Percentiles rank a stretch among this genome's conserved stretches.
Conservation (phyloP, 2,888 invertebrate genomes). For the Nephrocerus scutellatus region DNA sequence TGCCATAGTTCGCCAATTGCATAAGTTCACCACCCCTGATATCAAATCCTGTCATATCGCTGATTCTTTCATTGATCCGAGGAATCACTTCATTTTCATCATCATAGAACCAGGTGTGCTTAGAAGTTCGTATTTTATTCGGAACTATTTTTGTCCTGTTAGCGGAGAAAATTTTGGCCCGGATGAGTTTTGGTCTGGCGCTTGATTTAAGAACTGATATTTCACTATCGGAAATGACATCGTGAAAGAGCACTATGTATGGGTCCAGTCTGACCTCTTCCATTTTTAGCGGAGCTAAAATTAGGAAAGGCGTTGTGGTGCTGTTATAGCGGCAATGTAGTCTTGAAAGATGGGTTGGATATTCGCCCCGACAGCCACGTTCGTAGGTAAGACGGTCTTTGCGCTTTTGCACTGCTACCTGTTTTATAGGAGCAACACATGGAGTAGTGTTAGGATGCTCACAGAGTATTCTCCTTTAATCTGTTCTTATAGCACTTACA, state of each 20-base stretch:
- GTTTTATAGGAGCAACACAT: too few species aligned
- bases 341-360: conserved; percentile 11
- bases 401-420: too few species aligned
- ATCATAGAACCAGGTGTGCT: conserved; percentile 37
- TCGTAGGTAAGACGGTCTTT: too few species aligned
- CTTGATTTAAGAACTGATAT: conserved; percentile 25
- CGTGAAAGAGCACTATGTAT: conserved; percentile 17
- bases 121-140: conserved; percentile 33
- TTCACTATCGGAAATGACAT: conserved; percentile 21
- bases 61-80: conserved; percentile 31
- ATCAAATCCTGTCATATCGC: conserved; percentile 38
- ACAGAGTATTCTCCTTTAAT: too few species aligned
- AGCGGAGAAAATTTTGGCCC: conserved; percentile 34
- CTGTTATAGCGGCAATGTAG: conserved; percentile 22
- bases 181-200: conserved; percentile 28
- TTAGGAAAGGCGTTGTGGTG: conserved; percentile 14
- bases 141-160: conserved; percentile 19
- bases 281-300: conserved; percentile 23
- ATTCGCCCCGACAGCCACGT: conserved; percentile 28
- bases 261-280: conserved; percentile 22
- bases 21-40: conserved; percentile 33
- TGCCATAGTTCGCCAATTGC: conserved; percentile 41
- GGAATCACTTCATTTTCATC: conserved; percentile 19
- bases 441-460: too few species aligned
- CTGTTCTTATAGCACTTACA: too few species aligned